phyloP scores from a whole-genome alignment of 1,140 invertebrate genomes.

The Drosophila lacteicornis region DNA sequence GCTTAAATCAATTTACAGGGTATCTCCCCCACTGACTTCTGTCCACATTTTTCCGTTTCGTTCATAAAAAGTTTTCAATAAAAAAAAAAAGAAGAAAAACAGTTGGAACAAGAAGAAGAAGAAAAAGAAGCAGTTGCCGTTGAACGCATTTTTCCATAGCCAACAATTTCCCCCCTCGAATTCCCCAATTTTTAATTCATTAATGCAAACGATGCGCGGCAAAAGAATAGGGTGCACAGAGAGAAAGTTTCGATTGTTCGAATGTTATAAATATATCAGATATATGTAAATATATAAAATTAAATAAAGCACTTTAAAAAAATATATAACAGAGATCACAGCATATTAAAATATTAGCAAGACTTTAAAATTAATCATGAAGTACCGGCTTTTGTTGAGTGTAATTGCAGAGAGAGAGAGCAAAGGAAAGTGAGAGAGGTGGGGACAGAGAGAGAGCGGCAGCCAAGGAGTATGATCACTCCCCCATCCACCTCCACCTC shows the following conservation, averaged over 20 bases:
- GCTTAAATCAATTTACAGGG: conserved; percentile 1
- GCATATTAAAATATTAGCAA: too few species aligned
- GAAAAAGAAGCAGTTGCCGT: conserved; percentile 28
- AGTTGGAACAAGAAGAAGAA: conserved; percentile 14
- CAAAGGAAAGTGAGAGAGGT: not conserved
- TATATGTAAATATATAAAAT: not conserved
- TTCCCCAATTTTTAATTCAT: conserved; percentile 56
- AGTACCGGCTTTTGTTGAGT: not conserved
- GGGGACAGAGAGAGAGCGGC: conserved; percentile 10
- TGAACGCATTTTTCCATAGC: conserved; percentile 57
- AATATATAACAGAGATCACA: too few species aligned
- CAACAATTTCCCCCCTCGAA: conserved; percentile 16
- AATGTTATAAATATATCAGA: not conserved
- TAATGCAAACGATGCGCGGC: conserved; percentile 48
- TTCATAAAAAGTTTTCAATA: conserved; percentile 56
- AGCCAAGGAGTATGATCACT: conserved; percentile 17
- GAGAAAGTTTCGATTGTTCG: not conserved
- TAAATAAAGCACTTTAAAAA: too few species aligned
- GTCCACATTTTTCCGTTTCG: conserved; percentile 58
- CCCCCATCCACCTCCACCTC: conserved; percentile 2
- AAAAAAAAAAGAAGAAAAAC: conserved; percentile 16
- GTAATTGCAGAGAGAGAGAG: not conserved
- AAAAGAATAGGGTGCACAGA: conserved; percentile 2
- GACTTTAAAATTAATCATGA: too few species aligned
- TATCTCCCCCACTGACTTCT: conserved; percentile 44